Evolutionary conservation across 2,888 invertebrate species (phyloP).

Genomic region (Isotomurus palustris): DNA sequence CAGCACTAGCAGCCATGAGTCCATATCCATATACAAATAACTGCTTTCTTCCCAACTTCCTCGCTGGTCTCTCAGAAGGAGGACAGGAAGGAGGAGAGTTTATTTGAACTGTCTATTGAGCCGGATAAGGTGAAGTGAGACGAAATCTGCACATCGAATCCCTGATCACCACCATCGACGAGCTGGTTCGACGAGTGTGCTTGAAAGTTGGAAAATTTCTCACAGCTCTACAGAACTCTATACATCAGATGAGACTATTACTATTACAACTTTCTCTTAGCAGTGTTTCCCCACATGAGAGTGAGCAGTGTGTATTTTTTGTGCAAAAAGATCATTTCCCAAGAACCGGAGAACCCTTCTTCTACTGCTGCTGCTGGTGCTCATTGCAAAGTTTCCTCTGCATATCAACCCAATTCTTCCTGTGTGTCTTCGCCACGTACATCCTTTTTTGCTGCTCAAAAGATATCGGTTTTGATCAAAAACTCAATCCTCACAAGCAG

Average conservation of each 20-base stretch:
- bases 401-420: too few relatives aligned
- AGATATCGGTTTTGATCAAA: too few relatives aligned
- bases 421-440: too few relatives aligned
- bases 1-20: neutral
- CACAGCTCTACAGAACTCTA: neutral
- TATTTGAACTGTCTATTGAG: slow-evolving; percentile 16
- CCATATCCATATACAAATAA: slow-evolving; percentile 15
- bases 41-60: slow-evolving; percentile 1
- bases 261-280: too few relatives aligned
- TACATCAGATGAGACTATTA: neutral
- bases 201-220: neutral
- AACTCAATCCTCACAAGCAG: too few relatives aligned
- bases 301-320: neutral
- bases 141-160: slow-evolving; percentile 17
- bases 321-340: neutral
- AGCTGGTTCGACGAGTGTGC: slow-evolving; percentile 1
- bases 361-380: too few relatives aligned
- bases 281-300: too few relatives aligned
- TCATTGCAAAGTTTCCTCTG: too few relatives aligned
- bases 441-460: too few relatives aligned
- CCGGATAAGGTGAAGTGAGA: slow-evolving; percentile 16
- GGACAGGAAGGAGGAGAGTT: slow-evolving; percentile 15
- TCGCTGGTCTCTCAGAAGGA: neutral
- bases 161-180: slow-evolving; percentile 6
- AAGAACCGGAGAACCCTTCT: too few relatives aligned